A percentile compares a stretch with the other conserved stretches of the same genome.
phyloP scores from a whole-genome alignment of 1,140 invertebrate species.

The Matsumurasca onukii region DNA sequence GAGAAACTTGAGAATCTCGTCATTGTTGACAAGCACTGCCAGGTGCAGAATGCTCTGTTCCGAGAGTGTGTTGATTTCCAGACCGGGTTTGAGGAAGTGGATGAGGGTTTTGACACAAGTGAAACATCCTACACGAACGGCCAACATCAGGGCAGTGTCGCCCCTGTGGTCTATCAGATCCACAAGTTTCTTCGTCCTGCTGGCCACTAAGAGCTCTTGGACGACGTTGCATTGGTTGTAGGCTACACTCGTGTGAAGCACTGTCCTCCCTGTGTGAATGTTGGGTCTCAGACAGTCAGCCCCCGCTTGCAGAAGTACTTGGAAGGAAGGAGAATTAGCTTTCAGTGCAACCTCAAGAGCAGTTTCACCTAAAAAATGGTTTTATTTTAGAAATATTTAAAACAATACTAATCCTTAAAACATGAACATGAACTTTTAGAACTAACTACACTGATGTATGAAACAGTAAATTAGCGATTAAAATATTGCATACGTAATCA shows the following conservation, averaged over 20 bases:
- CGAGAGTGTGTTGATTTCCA: neutral
- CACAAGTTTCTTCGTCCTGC: neutral
- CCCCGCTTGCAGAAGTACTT: neutral
- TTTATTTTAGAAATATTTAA: no score
- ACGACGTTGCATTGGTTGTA: neutral
- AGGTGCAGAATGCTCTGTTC: constrained; percentile 2
- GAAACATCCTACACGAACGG: neutral
- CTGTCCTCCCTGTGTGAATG: neutral
- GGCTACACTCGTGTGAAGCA: neutral
- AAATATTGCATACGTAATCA: no score
- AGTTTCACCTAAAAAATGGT: constrained; percentile 18
- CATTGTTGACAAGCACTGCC: neutral
- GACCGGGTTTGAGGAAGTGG: neutral
- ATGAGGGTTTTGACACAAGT: neutral
- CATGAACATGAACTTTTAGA: no score
- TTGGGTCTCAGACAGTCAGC: neutral
- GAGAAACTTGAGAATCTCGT: neutral
- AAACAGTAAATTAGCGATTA: no score
- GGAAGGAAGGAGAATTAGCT: neutral
- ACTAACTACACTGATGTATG: no score
- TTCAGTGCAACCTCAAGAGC: neutral
- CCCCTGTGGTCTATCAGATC: neutral
- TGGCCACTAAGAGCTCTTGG: neutral
- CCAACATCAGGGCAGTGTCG: constrained; percentile 8
- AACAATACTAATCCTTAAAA: no score